phyloP scores from a whole-genome alignment of 2,888 invertebrate genomes.

The Drosophila quinaria region DNA sequence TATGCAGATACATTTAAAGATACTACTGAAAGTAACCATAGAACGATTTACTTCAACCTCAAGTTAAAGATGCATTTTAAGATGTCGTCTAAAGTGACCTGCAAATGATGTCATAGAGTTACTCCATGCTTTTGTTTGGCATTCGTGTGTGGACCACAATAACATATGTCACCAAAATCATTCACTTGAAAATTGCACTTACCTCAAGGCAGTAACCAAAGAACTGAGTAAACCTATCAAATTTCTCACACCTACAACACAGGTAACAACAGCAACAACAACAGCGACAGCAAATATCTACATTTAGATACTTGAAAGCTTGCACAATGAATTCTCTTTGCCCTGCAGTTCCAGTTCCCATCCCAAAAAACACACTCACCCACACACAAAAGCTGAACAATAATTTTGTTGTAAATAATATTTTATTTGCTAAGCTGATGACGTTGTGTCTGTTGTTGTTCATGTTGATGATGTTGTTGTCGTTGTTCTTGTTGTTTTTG shows the following conservation, averaged over 20 bases:
- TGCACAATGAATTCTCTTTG: slow-evolving; percentile 57
- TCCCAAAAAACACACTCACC: slow-evolving; percentile 3
- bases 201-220: slow-evolving; percentile 49
- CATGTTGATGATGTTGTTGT: slow-evolving; percentile 27
- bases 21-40: background rate
- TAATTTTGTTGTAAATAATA: slow-evolving; percentile 79
- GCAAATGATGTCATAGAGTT: background rate
- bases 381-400: slow-evolving; percentile 49
- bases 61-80: background rate
- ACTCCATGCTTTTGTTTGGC: background rate
- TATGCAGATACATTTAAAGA: background rate
- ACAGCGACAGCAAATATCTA: slow-evolving; percentile 16
- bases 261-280: slow-evolving; percentile 29
- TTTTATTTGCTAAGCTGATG: slow-evolving; percentile 69
- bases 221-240: slow-evolving; percentile 51
- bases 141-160: slow-evolving; percentile 6
- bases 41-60: background rate
- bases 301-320: slow-evolving; percentile 70
- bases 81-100: background rate
- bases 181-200: slow-evolving; percentile 65
- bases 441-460: slow-evolving; percentile 48
- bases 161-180: slow-evolving; percentile 47
- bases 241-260: slow-evolving; percentile 78
- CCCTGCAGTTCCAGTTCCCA: slow-evolving; percentile 26
- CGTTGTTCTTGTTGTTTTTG: slow-evolving; percentile 31